Evolutionary conservation across 2,888 invertebrate species (phyloP).

Genomic region (Cataglyphis livida): DNA sequence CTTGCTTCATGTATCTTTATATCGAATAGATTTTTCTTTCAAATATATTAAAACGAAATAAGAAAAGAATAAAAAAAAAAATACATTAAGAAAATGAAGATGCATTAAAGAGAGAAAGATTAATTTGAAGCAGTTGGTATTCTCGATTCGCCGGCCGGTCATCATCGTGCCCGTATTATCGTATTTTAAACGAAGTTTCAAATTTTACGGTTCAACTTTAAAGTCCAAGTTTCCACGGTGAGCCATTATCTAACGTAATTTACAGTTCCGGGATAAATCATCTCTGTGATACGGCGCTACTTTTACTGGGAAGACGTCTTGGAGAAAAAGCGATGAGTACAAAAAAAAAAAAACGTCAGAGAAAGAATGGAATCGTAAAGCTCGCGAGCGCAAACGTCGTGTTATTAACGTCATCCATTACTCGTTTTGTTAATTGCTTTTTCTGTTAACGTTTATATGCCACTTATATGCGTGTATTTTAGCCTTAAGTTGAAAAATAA

Average conservation of each 20-base stretch:
- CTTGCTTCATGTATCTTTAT: not conserved
- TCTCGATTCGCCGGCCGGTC: constrained; percentile 3
- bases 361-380: constrained; percentile 28
- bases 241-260: constrained; percentile 54
- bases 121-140: constrained; percentile 23
- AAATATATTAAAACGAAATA: not conserved
- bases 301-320: constrained; percentile 11
- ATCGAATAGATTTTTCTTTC: not conserved
- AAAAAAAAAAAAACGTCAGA: not conserved
- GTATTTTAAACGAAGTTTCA: constrained; percentile 49
- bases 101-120: constrained; percentile 16
- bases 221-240: constrained; percentile 38
- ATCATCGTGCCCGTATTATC: constrained; percentile 30
- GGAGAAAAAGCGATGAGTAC: constrained; percentile 34
- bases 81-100: not conserved
- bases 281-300: constrained; percentile 54
- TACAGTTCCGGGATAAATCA: constrained; percentile 63
- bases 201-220: constrained; percentile 43
- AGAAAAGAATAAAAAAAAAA: not conserved
- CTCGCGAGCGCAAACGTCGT: not conserved
- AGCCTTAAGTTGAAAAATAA: not conserved
- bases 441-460: not conserved
- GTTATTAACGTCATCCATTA: constrained; percentile 36
- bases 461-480: not conserved
- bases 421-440: not conserved